Percentiles rank a stretch among this genome's conserved stretches.
phyloP scores from a whole-genome alignment of 2,797 vertebrate species.

The Artibeus lituratus region DNA sequence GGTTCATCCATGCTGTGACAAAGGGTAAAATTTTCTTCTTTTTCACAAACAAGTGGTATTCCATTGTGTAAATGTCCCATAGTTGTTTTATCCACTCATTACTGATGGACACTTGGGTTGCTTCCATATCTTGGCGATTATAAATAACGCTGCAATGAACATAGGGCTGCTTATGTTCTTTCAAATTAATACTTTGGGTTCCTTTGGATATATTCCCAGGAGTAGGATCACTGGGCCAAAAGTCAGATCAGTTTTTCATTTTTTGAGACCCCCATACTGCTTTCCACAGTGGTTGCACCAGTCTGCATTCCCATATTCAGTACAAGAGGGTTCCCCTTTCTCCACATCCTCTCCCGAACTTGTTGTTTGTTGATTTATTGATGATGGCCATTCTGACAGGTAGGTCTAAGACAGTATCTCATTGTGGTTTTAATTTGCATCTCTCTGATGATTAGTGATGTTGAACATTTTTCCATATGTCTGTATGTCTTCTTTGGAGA shows the following conservation, averaged over 20 bases:
- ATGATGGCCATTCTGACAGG: not conserved
- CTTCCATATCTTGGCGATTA: not conserved
- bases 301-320: not conserved
- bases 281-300: not conserved
- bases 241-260: not conserved
- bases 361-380: not conserved
- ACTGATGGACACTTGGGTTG: not conserved
- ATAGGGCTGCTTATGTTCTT: not conserved
- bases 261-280: not conserved
- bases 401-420: not conserved
- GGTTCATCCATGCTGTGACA: not conserved
- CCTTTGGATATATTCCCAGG: not conserved
- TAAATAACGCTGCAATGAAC: not conserved
- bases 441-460: not conserved
- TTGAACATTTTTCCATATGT: not conserved
- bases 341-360: not conserved
- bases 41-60: not conserved
- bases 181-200: not conserved
- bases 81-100: not conserved
- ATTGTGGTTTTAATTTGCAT: not conserved
- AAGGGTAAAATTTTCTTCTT: not conserved
- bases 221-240: not conserved
- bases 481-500: not conserved
- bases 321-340: not conserved
- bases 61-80: not conserved